A percentile compares a stretch with the other conserved stretches of the same genome.
These are phyloP conservation scores for Perdix hodgsoniae DNA, from an alignment of 2,797 vertebrate genomes.

Conservation along the genomic window DNA sequence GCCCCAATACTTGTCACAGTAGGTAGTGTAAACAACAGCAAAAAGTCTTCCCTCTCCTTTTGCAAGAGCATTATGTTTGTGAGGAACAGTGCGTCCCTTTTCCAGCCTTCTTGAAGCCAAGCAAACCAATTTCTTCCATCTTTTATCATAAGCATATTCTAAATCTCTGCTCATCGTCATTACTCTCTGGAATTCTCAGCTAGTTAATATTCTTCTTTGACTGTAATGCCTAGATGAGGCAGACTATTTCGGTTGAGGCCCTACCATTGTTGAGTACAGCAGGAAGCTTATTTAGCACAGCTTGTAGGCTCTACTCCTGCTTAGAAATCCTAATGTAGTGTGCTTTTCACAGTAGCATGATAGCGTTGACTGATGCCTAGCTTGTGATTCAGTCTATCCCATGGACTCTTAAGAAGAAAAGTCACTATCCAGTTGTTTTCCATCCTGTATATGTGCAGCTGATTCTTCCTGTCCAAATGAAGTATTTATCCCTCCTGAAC, in stretches of 20 bases:
- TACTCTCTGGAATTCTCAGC: neutral
- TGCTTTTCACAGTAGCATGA: slow-evolving; percentile 13
- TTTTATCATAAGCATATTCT: neutral
- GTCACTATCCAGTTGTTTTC: slow-evolving; percentile 7
- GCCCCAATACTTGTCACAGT: neutral
- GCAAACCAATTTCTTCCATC: neutral
- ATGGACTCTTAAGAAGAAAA: neutral
- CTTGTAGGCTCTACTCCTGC: neutral
- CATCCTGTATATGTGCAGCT: neutral
- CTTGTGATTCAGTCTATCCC: neutral
- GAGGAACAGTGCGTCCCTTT: neutral
- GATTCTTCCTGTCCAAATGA: neutral
- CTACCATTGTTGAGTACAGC: neutral
- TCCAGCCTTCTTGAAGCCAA: neutral
- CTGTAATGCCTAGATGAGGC: neutral
- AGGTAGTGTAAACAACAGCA: neutral
- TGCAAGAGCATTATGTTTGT: neutral
- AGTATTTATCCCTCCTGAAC: neutral
- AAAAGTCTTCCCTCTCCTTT: neutral
- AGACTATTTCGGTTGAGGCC: neutral
- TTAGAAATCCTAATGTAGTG: neutral
- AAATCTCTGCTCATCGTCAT: neutral
- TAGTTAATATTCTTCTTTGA: neutral
- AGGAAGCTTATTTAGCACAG: neutral
- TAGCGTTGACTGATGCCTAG: neutral